Evolutionary conservation across 2,113 vertebrate species (phyloP).

Genomic region (Megalops atlanticus): DNA sequence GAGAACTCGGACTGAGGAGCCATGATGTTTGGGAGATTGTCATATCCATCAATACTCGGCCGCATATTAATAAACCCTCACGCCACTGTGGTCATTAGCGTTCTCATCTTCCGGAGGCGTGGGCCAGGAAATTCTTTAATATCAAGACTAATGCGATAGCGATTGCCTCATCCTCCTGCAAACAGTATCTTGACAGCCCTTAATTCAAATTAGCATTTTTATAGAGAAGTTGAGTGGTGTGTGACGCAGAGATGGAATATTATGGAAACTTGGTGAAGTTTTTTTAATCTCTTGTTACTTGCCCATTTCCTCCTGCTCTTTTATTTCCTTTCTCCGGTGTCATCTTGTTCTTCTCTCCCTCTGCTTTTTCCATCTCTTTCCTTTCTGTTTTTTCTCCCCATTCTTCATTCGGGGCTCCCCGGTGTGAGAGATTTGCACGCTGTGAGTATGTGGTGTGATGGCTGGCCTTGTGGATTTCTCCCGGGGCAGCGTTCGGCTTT

Average conservation of each 20-base stretch:
- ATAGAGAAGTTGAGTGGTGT: neutral
- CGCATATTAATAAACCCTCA: conserved; percentile 28
- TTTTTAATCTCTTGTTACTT: neutral
- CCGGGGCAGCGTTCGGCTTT: too few species aligned
- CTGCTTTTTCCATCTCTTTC: too few species aligned
- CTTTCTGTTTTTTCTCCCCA: too few species aligned
- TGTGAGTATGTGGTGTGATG: neutral
- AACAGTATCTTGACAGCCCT: conserved; percentile 7
- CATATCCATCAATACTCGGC: conserved; percentile 13
- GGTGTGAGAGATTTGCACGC: too few species aligned
- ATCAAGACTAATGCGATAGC: conserved; percentile 47
- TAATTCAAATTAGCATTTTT: conserved; percentile 34
- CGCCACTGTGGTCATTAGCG: neutral
- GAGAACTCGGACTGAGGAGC: neutral
- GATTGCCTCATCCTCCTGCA: conserved; percentile 39
- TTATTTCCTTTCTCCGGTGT: neutral
- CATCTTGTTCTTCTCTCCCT: neutral
- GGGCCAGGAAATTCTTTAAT: neutral
- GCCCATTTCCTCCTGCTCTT: neutral
- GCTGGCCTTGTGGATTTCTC: neutral
- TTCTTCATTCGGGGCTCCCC: too few species aligned
- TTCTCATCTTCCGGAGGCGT: neutral
- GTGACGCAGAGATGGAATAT: neutral
- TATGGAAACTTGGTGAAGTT: neutral
- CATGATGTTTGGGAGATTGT: neutral